A percentile compares a stretch with the other conserved stretches of the same genome.
phyloP scores from a whole-genome alignment of 2,113 vertebrate species.

The Anoura caudifer region DNA sequence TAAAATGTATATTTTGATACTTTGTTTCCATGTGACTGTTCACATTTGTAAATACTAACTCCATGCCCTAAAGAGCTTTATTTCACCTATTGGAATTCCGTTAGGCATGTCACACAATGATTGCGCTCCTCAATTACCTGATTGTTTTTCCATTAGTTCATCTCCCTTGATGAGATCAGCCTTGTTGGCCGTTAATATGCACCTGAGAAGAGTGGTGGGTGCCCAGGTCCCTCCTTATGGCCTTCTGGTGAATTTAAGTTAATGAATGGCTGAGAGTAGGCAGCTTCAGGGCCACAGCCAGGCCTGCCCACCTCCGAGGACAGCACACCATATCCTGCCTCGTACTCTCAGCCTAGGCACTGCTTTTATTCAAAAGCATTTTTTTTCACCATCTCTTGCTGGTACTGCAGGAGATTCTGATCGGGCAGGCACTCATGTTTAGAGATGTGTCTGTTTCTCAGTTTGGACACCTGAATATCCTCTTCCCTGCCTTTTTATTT shows the following conservation, averaged over 20 bases:
- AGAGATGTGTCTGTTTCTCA: neutral
- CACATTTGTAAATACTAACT: neutral
- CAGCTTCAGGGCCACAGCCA: neutral
- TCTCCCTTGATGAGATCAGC: neutral
- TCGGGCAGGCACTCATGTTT: neutral
- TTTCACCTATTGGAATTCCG: neutral
- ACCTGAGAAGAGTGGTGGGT: neutral
- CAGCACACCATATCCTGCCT: neutral
- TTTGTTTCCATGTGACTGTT: neutral
- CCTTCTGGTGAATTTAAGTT: neutral
- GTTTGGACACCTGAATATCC: neutral
- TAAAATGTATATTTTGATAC: neutral
- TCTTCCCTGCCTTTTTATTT: neutral
- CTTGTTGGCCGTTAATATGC: neutral
- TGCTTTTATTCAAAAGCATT: neutral
- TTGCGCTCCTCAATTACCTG: neutral
- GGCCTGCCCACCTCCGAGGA: accelerated
- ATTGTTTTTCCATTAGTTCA: neutral
- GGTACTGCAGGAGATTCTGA: neutral
- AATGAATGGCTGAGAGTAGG: neutral
- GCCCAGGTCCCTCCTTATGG: neutral
- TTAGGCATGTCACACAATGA: neutral
- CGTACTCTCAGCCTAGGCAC: neutral
- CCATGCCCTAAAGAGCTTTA: neutral
- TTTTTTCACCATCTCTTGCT: neutral